Percentiles rank a stretch among this genome's conserved stretches.
These are phyloP conservation scores for Brachionus manjavacas DNA, from an alignment of 1,140 invertebrate genomes.

Conservation along the genomic window DNA sequence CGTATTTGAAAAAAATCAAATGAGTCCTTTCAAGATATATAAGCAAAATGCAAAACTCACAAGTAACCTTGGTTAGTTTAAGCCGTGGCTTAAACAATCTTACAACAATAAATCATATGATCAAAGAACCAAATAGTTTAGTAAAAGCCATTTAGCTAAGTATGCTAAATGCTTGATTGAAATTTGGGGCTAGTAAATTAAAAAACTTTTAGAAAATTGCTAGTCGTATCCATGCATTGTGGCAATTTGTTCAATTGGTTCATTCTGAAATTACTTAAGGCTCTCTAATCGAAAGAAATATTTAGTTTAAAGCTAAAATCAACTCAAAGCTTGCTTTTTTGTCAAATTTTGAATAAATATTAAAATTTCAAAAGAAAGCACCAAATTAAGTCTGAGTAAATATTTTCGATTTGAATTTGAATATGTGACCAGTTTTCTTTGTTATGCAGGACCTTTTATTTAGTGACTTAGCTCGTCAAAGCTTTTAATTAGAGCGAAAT, in stretches of 20 bases:
- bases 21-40: too few relatives aligned
- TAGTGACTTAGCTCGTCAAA: not conserved
- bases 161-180: not conserved
- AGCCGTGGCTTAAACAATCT: too few relatives aligned
- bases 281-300: not conserved
- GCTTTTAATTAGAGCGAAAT: slow-evolving; percentile 1
- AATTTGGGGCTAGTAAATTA: not conserved
- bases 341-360: slow-evolving; percentile 29
- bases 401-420: slow-evolving; percentile 1
- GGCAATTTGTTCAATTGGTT: not conserved
- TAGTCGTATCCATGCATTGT: slow-evolving; percentile 4
- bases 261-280: not conserved
- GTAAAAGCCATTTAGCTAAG: not conserved
- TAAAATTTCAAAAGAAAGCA: slow-evolving; percentile 14
- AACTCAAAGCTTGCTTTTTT: not conserved
- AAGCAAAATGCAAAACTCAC: too few relatives aligned
- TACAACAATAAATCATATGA: too few relatives aligned
- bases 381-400: slow-evolving; percentile 4
- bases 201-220: not conserved
- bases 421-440: slow-evolving; percentile 17
- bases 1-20: too few relatives aligned
- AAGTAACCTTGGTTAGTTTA: too few relatives aligned
- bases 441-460: not conserved
- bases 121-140: not conserved
- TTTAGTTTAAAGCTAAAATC: not conserved